Base-by-base conservation (phyloP, 2,888 invertebrate species). In the Belgica antarctica region DNA sequence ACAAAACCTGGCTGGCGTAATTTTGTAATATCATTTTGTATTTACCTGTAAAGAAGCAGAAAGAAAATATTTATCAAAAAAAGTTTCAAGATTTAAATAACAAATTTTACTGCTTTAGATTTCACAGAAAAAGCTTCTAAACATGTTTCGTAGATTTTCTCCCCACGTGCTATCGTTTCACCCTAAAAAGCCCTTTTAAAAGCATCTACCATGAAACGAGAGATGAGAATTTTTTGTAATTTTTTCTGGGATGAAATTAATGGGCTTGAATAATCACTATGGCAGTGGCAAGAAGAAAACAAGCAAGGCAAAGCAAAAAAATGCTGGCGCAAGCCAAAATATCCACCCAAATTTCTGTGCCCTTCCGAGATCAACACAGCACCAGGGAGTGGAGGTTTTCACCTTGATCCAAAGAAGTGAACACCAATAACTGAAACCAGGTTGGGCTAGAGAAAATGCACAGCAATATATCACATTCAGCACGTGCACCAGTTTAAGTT, bases 181-280 rank as follows among this genome's bases (percentile, higher is more conserved):
- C n/a, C n/a, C n/a, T n/a, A n/a, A n/a, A n/a, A 22, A 52, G 12
- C 52, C 52, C 22, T 52, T 52, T 52, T 52, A 2, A 12, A 3
- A 22, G 52, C n/a, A n/a, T 3, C 17, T 5, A 17, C n/a, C n/a
- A n/a, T n/a, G n/a, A n/a, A n/a, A 22, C 52, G 52, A 52, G 52
- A 41, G 41, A 41, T 41, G 2, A 52, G 22, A 52, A 52, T 7
- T 41, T 41, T 41, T 41, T 41, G 41, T 15, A 2, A 5, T 41
- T 41, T n/a, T 41, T 41, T 41, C 17, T 22, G 15, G 63, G 63
- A 63, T 19, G 15, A 47, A 65, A 65, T 65, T 65, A 65, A 65
- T 65, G 47, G 46, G 46, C 46, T 65, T 65, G 47, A 65, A 47
- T 27, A 65, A 65, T 65, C 65, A 65, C 24, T 28, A 47, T 65